Percentiles rank a stretch among this genome's conserved stretches.
Conservation (phyloP, 2,888 invertebrate species). For the Ethmia dodecea region DNA sequence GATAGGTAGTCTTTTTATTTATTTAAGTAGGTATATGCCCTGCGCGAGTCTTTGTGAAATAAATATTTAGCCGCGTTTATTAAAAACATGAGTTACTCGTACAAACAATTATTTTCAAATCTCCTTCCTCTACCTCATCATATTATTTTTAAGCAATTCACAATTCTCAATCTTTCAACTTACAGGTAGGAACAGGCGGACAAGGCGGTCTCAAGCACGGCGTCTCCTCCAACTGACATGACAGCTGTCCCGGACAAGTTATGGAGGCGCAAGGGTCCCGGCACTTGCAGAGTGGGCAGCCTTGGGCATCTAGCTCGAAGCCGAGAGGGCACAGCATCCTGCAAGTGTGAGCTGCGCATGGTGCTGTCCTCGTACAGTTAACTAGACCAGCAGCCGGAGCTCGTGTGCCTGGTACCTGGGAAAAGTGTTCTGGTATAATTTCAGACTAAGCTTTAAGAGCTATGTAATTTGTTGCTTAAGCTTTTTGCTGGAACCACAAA, state of each 20-base stretch:
- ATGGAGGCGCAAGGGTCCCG: slow-evolving; percentile 87
- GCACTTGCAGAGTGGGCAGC: slow-evolving; percentile 89
- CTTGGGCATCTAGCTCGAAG: slow-evolving; percentile 82
- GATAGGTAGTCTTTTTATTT: no score
- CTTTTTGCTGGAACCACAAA: background rate
- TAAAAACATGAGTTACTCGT: no score
- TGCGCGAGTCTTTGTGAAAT: no score
- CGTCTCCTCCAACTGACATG: slow-evolving; percentile 87
- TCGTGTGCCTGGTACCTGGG: slow-evolving; percentile 82
- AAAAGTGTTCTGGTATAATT: no score
- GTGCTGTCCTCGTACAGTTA: slow-evolving; percentile 82
- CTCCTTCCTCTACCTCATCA: no score
- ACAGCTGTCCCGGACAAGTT: slow-evolving; percentile 85
- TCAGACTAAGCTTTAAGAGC: background rate
- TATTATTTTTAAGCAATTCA: no score
- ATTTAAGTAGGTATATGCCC: no score
- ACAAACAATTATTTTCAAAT: no score
- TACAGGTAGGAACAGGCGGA: slow-evolving; percentile 90
- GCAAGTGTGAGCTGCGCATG: slow-evolving; percentile 89
- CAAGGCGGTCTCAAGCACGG: slow-evolving; percentile 88
- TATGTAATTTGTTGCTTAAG: background rate
- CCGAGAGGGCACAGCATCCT: slow-evolving; percentile 92
- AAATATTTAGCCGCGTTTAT: no score
- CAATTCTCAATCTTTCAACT: no score
- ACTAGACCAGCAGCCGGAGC: slow-evolving; percentile 80